Base-by-base conservation (phyloP, 2,797 vertebrate genomes). In the Peromyscus melanophrys region DNA sequence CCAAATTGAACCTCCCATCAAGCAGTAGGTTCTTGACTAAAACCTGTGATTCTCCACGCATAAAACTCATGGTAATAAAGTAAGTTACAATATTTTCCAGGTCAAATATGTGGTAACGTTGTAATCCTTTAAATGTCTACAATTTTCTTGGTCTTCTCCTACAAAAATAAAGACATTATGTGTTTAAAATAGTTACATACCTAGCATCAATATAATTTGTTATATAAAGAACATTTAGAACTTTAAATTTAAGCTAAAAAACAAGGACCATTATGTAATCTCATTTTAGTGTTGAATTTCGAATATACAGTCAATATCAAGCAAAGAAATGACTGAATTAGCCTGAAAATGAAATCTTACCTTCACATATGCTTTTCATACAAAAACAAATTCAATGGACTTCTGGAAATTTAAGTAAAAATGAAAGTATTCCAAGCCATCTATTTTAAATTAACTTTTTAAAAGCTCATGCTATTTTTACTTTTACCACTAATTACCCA, bases 371-470 rank as follows among this genome's bases (percentile, higher is more conserved):
- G 11, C 27, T 55, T 92, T 92, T 76, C 6, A 73, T 9, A 43
- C 46, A 71, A 90, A 69, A 75, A 9, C 73, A 89, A 76, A 86
- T 12, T 73, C 14, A 31, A 78, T 3, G 73, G 34, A n/a, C 4
- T 77, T 52, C 6, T 88, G 5, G 6, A 91, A 29, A 43, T 59
- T 80, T 89, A 94, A 85, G 1, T 78, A 63, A 96, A 96, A 77
- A 17, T 52, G 1, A 85, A 81, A 96, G 63, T 59, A 92, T 19
- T 52, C 7, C 2, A 75, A n/a, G 2, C 0, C 1, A 84, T 57
- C 40, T 96, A 89, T 71, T 92, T 94, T 88, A 17, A 95, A 94
- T 73, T 95, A 94, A 9, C 21, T 96, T 95, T 84, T 49, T 9
- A 9, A 93, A 94, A 89, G 34, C 34, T 57, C 16, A 4, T 87